Base-by-base conservation (phyloP, 2,113 vertebrate species). In the Esox niger region DNA sequence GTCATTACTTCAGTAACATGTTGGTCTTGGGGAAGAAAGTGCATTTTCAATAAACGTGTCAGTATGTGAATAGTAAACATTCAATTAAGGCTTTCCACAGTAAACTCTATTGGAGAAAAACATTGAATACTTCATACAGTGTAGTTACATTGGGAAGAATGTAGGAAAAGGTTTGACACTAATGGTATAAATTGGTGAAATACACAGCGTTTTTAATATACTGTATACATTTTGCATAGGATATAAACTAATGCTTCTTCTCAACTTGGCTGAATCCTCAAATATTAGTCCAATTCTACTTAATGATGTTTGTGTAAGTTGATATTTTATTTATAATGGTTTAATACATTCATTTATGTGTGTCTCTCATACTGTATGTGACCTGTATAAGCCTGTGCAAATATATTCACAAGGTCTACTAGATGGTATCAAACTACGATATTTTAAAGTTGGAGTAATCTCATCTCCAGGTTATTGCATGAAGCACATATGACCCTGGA, bases 1-100 rank as follows among this genome's bases (percentile, higher is more conserved):
- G 56, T 33, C 66, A 26, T 68, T 35, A 61, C 23, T 68, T 64
- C 62, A 13, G 62, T 49, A 54, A 52, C n/a, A 68, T 57, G 35
- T 65, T 60, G 27, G 52, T 64, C 38, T 72, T 60, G 29, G 26
- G 55, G 52, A 54, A 46, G 15, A 63, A 64, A 62, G 25, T 20
- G 47, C 26, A 62, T 60, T 46, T 64, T 26, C 52, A 31, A n/a
- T n/a, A 64, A 62, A 75, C 23, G 47, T 76, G 57, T 38, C 65
- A 62, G 35, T 62, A 49, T 65, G 38, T 66, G 27, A 69, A 68
- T 65, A 35, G 70, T 58, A 26, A 66, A 65, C 30, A 21, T 60
- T 71, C 46, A 74, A 52, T 29, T 61, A 54, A 11, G 32, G 31
- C 29, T 38, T 17, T 67, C 56, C 32, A 26, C 13, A 27, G 58